Base-by-base conservation (phyloP, 1,140 invertebrate species). In the Macrosteles quadrilineatus region DNA sequence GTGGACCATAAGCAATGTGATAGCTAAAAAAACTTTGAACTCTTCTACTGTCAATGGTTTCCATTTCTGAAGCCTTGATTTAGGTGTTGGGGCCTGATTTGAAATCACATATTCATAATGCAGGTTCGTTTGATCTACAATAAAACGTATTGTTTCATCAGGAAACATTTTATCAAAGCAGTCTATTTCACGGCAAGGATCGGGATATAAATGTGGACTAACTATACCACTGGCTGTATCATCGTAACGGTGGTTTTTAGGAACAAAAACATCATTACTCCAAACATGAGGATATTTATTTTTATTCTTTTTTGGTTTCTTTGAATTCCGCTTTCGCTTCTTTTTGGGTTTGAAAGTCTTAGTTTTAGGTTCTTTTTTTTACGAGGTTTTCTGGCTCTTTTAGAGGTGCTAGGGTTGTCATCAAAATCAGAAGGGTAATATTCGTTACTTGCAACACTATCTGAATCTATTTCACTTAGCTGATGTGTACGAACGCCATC, bases 161-260 rank as follows among this genome's bases (percentile, higher is more conserved):
- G 23, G 47, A 25, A 53, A 53, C 47, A 53, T 53, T 53, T 29
- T 59, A 59, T 59, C n/a, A 27, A 59, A 59, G 27, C 19, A 23
- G n/a, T 59, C 29, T 59, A 59, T 59, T 23, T 59, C 55, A 6
- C 47, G 47, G n/a, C 21, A 59, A 31, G 55, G 55, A 59, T 59
- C 55, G 27, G 55, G 55, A 31, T 59, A 53, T 19, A 19, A 9
- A 53, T 53, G 6, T 53, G 4, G 4, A 6, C 47, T 19, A 4
- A 19, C 47, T 53, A 19, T 19, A 4, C 47, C 47, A 53, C 47
- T 53, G n/a, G 4, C n/a, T 53, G 47, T 53, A 19, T 25, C 25
- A n/a, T 59, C 27, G 27, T 11, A 50, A 21, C 4, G 6, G n/a
- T 50, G n/a, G n/a, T 50, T 50, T 50, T 19, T n/a, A 9, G 47